Percentiles rank a stretch among this genome's conserved stretches.
These are phyloP conservation scores for Crotalus helleri DNA, from an alignment of 2,113 vertebrate genomes.

Conservation along the genomic window DNA sequence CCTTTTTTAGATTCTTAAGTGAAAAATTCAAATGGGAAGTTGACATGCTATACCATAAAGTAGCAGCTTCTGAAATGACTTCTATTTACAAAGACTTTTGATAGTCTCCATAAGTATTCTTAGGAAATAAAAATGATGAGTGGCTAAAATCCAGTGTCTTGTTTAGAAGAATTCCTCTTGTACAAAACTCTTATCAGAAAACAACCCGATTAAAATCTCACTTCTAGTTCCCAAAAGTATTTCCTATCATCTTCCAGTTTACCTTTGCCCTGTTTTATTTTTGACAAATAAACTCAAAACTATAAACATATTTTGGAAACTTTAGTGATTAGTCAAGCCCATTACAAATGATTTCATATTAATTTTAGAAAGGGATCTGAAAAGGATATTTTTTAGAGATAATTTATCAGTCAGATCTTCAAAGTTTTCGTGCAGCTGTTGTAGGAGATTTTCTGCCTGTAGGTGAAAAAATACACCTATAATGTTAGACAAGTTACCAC, in stretches of 20 bases:
- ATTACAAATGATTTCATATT: not conserved
- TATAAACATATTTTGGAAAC: not conserved
- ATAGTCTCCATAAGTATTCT: not conserved
- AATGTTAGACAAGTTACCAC: not conserved
- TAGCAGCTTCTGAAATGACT: not conserved
- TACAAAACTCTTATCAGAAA: not conserved
- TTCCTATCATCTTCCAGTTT: not conserved
- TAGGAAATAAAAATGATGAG: not conserved
- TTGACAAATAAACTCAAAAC: not conserved
- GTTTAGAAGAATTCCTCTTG: not conserved
- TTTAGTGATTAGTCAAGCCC: not conserved
- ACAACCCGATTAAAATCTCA: not conserved
- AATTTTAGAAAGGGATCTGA: not conserved
- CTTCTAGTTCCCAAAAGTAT: not conserved
- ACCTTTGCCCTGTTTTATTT: not conserved
- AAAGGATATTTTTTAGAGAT: slow-evolving; percentile 85
- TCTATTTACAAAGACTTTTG: not conserved
- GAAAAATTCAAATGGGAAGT: not conserved
- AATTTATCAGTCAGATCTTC: slow-evolving; percentile 73
- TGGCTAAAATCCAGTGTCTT: not conserved
- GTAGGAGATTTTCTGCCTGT: slow-evolving; percentile 81
- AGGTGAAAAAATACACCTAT: not conserved
- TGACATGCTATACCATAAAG: not conserved
- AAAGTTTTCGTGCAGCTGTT: slow-evolving; percentile 77
- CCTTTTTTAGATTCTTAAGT: not conserved